These are phyloP conservation scores for Hirtodrosophila duncani DNA, from an alignment of 2,888 invertebrate genomes.

Conservation along the genomic window DNA sequence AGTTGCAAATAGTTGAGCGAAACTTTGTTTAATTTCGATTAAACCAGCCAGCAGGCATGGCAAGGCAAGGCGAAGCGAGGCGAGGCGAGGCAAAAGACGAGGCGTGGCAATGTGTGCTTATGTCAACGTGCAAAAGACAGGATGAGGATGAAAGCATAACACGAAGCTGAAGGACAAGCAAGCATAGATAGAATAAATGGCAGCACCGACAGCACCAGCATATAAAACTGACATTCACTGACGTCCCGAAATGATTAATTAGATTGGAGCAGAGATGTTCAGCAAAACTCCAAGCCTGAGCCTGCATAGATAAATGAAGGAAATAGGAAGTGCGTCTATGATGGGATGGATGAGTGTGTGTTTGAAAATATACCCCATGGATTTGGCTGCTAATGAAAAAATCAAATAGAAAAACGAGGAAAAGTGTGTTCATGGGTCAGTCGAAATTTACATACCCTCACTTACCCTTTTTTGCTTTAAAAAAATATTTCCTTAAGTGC, in stretches of 20 bases:
- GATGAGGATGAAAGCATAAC: conserved; percentile 9
- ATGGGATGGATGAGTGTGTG: not conserved
- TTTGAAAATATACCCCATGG: conserved; percentile 38
- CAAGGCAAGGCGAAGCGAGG: conserved; percentile 1
- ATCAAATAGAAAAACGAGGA: not conserved
- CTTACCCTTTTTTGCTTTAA: too few species aligned
- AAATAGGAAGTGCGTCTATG: conserved; percentile 4
- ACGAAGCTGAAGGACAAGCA: conserved; percentile 15
- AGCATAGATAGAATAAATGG: conserved; percentile 66
- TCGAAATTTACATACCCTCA: too few species aligned
- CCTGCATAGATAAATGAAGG: conserved; percentile 49
- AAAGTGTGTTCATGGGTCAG: not conserved
- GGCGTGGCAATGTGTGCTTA: conserved; percentile 16
- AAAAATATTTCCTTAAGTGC: too few species aligned
- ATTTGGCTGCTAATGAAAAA: conserved; percentile 35
- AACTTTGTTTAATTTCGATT: conserved; percentile 70
- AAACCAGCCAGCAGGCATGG: conserved; percentile 3
- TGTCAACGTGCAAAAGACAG: conserved; percentile 33
- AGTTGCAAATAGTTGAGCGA: conserved; percentile 47
- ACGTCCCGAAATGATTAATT: conserved; percentile 64
- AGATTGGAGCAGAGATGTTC: conserved; percentile 15
- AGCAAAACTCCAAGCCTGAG: not conserved
- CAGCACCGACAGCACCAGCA: conserved; percentile 66
- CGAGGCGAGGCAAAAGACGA: not conserved
- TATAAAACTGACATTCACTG: conserved; percentile 71